phyloP scores from a whole-genome alignment of 1,140 invertebrate species.

The Aphelenchoides avenae region DNA sequence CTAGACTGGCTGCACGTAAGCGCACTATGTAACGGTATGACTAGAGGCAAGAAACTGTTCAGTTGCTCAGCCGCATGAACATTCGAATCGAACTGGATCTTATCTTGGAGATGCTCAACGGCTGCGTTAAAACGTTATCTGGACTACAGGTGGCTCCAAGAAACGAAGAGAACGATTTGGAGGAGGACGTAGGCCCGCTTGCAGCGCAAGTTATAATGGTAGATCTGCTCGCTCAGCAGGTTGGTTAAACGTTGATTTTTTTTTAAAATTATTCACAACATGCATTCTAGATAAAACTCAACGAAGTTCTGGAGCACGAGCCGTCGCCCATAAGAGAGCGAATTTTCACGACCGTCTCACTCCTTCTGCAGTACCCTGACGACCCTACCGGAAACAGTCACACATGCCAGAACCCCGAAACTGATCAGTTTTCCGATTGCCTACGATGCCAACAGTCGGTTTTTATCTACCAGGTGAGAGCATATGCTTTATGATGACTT shows the following conservation, averaged over 20 bases:
- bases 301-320: constrained; percentile 77
- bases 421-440: constrained; percentile 69
- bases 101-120: constrained; percentile 82
- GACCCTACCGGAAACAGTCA: constrained; percentile 72
- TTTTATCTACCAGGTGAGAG: constrained; percentile 81
- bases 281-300: constrained; percentile 78
- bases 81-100: constrained; percentile 79
- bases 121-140: too few species aligned
- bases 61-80: constrained; percentile 79
- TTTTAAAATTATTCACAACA: not conserved
- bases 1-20: constrained; percentile 85
- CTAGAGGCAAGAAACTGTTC: constrained; percentile 46
- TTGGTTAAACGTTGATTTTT: constrained; percentile 57
- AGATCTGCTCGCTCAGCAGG: constrained; percentile 88
- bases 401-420: constrained; percentile 65
- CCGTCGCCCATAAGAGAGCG: constrained; percentile 57
- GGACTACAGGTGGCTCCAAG: constrained; percentile 61
- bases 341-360: constrained; percentile 39
- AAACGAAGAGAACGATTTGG: constrained; percentile 70
- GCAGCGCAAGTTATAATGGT: constrained; percentile 93
- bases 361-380: constrained; percentile 68
- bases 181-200: constrained; percentile 57
- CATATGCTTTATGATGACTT: not conserved
- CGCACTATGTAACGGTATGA: constrained; percentile 5
- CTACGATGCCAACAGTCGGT: constrained; percentile 83